These are phyloP conservation scores for Pocillopora verrucosa DNA, from an alignment of 64 coral and sea anemone genomes.

Conservation along the genomic window DNA sequence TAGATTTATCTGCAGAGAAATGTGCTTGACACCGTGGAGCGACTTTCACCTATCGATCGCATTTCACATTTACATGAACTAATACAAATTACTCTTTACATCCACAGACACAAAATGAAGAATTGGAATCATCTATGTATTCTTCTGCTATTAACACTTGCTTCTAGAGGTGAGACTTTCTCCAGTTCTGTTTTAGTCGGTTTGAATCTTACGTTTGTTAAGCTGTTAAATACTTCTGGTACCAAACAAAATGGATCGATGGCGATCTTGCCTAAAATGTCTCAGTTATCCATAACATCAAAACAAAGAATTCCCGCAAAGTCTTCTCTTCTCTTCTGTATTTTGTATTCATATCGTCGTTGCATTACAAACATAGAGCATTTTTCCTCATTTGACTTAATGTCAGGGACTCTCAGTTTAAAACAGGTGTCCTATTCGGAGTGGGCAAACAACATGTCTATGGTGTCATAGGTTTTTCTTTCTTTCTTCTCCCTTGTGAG, in stretches of 20 bases:
- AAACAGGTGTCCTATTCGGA: not conserved
- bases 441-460: not conserved
- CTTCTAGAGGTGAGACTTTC: conserved; percentile 10
- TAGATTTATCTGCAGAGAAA: too few relatives aligned
- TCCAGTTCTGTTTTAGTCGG: not conserved
- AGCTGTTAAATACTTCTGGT: not conserved
- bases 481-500: not conserved
- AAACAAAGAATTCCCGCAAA: not conserved
- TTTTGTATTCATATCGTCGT: not conserved
- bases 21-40: too few relatives aligned
- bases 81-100: not conserved
- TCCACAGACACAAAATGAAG: conserved; percentile 30
- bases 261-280: not conserved
- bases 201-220: not conserved
- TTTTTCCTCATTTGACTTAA: not conserved
- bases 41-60: too few relatives aligned
- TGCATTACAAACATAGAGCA: not conserved
- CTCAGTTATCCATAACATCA: not conserved
- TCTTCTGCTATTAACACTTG: conserved; percentile 2
- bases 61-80: not conserved
- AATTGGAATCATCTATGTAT: conserved; percentile 3
- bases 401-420: not conserved
- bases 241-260: not conserved
- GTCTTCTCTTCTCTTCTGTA: not conserved
- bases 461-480: not conserved